phyloP scores from a whole-genome alignment of 2,888 invertebrate genomes.

The Copidosoma aretas region DNA sequence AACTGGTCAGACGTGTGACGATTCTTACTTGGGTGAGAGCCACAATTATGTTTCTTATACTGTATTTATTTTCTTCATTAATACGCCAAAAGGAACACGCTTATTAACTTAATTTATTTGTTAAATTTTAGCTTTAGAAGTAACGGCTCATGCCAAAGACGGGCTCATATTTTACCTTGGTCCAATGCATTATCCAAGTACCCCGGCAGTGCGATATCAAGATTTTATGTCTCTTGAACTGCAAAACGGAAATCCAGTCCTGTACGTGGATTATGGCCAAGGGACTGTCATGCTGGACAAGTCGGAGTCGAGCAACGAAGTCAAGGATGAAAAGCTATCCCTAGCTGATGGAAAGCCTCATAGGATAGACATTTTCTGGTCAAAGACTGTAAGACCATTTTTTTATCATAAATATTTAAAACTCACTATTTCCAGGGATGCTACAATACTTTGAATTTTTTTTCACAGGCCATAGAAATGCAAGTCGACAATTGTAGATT shows the following conservation, averaged over 20 bases:
- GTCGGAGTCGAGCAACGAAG: constrained; percentile 55
- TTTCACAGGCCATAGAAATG: constrained; percentile 71
- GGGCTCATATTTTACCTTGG: constrained; percentile 92
- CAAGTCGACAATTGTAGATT: constrained; percentile 78
- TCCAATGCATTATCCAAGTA: constrained; percentile 71
- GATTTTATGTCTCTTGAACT: constrained; percentile 93
- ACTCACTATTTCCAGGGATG: background rate
- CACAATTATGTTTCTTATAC: background rate
- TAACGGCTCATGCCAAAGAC: constrained; percentile 77
- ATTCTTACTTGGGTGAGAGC: constrained; percentile 67
- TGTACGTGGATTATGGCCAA: constrained; percentile 87
- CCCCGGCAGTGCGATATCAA: constrained; percentile 69
- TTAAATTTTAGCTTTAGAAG: constrained; percentile 67
- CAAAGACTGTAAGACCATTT: constrained; percentile 58
- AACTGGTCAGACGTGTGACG: constrained; percentile 84
- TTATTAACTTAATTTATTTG: constrained; percentile 1
- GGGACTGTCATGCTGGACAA: constrained; percentile 68
- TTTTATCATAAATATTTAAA: background rate
- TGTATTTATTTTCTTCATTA: background rate
- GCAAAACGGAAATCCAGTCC: constrained; percentile 79
- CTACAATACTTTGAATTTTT: constrained; percentile 6
- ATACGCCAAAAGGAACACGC: background rate
- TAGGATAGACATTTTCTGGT: constrained; percentile 74
- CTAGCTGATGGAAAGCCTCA: constrained; percentile 88
- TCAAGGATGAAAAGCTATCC: constrained; percentile 73